Conservation (phyloP, 64 coral and sea anemone species). For the Anthopleura sola region DNA sequence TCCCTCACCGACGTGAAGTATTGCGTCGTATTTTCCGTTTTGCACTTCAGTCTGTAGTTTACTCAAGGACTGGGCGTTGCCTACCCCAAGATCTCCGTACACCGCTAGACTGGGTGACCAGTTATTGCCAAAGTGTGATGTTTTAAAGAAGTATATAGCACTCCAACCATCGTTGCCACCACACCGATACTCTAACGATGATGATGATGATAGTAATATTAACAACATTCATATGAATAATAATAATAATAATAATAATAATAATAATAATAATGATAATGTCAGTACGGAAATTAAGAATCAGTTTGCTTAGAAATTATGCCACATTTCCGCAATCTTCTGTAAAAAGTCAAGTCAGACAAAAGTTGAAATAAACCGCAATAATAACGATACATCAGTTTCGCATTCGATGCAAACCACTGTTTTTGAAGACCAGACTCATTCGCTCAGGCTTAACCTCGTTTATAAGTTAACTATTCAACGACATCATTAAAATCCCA, state of each 20-base stretch:
- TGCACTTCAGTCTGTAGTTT: constrained; percentile 81
- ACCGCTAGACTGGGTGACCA: constrained; percentile 85
- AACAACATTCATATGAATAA: neutral
- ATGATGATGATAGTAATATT: neutral
- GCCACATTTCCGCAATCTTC: too few species aligned
- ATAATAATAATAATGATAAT: neutral
- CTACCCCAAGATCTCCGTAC: constrained; percentile 87
- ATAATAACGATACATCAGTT: too few species aligned
- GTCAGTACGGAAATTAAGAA: too few species aligned
- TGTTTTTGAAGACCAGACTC: too few species aligned
- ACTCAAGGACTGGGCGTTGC: constrained; percentile 75
- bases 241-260: neutral
- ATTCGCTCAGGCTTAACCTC: too few species aligned
- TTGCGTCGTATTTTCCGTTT: constrained; percentile 69
- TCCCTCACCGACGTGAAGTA: constrained; percentile 71
- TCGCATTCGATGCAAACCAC: too few species aligned
- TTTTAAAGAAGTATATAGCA: constrained; percentile 72
- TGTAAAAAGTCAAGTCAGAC: too few species aligned
- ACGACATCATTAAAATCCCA: too few species aligned
- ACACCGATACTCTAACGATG: constrained; percentile 61
- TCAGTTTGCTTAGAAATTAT: too few species aligned
- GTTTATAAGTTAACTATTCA: too few species aligned
- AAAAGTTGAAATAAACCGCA: too few species aligned
- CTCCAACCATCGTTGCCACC: constrained; percentile 85
- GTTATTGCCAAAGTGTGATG: constrained; percentile 44